Evolutionary conservation across 2,888 invertebrate genomes (phyloP).

Genomic region (Eupelmus urozonus): DNA sequence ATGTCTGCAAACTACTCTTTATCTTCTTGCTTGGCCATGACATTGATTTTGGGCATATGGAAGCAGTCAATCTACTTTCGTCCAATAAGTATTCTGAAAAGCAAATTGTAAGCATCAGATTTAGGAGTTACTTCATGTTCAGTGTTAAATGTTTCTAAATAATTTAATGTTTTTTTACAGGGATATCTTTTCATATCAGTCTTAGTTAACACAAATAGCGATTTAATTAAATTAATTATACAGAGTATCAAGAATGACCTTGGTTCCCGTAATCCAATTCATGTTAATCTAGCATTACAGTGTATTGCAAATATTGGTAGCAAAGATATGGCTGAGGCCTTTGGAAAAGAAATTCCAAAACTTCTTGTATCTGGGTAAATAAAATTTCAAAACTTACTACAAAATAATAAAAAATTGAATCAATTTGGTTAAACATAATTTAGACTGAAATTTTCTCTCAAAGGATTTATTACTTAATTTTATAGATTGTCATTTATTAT

Average conservation of each 20-base stretch:
- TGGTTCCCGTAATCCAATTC: slow-evolving; percentile 96
- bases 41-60: slow-evolving; percentile 99
- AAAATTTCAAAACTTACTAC: slow-evolving; percentile 5
- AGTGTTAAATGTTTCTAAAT: slow-evolving; percentile 26
- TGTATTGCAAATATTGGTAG: slow-evolving; percentile 99
- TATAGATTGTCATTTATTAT: too few species aligned
- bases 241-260: slow-evolving; percentile 99
- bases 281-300: slow-evolving; percentile 98
- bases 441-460: too few species aligned
- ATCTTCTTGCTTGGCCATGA: slow-evolving; percentile 99
- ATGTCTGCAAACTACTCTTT: slow-evolving; percentile 99
- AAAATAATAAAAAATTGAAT: not conserved
- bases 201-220: slow-evolving; percentile 98
- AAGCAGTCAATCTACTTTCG: slow-evolving; percentile 98
- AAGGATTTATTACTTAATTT: too few species aligned
- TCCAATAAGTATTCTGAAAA: slow-evolving; percentile 99
- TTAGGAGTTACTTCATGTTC: slow-evolving; percentile 9
- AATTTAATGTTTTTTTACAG: slow-evolving; percentile 79
- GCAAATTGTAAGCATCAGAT: slow-evolving; percentile 89
- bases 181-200: slow-evolving; percentile 99
- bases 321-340: slow-evolving; percentile 99
- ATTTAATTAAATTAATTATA: slow-evolving; percentile 98
- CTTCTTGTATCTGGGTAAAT: slow-evolving; percentile 95
- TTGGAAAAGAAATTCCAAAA: slow-evolving; percentile 98
- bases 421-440: not conserved